These are phyloP conservation scores for Tipula confusa DNA, from an alignment of 2,888 invertebrate species.

Conservation along the genomic window DNA sequence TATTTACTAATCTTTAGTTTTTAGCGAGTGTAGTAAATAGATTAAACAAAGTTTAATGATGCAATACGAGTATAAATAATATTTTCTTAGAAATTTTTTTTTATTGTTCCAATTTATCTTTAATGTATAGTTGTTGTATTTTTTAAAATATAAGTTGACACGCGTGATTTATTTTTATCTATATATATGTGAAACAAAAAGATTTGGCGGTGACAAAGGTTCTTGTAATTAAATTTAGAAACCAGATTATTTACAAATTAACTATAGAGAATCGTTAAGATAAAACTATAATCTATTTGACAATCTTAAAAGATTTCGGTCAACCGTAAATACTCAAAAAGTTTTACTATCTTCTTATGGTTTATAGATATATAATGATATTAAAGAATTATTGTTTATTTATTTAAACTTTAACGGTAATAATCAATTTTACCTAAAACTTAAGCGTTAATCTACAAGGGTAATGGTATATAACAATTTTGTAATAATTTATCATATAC, in stretches of 20 bases:
- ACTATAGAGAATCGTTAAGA: not conserved
- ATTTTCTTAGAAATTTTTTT: not conserved
- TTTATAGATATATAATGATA: no score
- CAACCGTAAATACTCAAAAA: not conserved
- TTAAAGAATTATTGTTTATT: no score
- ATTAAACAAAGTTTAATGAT: not conserved
- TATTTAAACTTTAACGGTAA: not conserved
- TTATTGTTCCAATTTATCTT: not conserved
- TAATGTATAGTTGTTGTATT: not conserved
- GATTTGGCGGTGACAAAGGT: not conserved
- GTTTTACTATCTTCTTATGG: not conserved
- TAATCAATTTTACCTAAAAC: not conserved
- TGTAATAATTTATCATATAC: no score
- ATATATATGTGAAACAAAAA: not conserved
- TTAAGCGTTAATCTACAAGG: no score
- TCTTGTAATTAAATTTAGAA: not conserved
- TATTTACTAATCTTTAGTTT: not conserved
- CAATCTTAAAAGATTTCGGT: not conserved
- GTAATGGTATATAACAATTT: not conserved
- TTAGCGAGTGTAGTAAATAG: not conserved
- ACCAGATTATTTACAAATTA: not conserved
- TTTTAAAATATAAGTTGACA: not conserved
- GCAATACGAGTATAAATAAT: not conserved
- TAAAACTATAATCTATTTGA: no score
- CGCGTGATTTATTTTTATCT: slow-evolving; percentile 1